These are phyloP conservation scores for Electrophaes corylata DNA, from an alignment of 2,888 invertebrate genomes.

Conservation along the genomic window DNA sequence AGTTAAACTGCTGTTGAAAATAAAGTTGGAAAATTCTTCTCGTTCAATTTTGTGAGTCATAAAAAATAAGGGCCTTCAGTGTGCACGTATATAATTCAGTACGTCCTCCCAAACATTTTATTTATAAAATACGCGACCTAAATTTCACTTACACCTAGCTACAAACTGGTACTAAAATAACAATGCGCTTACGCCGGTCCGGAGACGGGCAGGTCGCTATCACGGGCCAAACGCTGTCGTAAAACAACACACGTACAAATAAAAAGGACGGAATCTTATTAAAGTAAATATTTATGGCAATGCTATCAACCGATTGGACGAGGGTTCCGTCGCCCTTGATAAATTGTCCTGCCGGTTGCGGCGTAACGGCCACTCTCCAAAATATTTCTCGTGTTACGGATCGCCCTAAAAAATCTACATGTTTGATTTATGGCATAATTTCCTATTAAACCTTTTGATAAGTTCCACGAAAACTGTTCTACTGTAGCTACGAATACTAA, in stretches of 20 bases:
- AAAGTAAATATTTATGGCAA: slow-evolving; percentile 84
- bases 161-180: slow-evolving; percentile 65
- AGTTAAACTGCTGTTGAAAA: slow-evolving; percentile 11
- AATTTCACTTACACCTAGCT: slow-evolving; percentile 58
- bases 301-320: slow-evolving; percentile 82
- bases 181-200: slow-evolving; percentile 66
- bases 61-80: slow-evolving; percentile 16
- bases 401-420: slow-evolving; percentile 69
- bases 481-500: too few relatives aligned
- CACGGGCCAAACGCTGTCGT: slow-evolving; percentile 74
- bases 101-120: slow-evolving; percentile 10
- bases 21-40: background rate
- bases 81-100: slow-evolving; percentile 16
- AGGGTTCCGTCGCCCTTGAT: slow-evolving; percentile 78
- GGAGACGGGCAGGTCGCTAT: slow-evolving; percentile 63
- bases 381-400: slow-evolving; percentile 73
- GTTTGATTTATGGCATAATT: slow-evolving; percentile 75
- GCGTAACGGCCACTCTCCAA: slow-evolving; percentile 69
- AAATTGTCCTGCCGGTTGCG: slow-evolving; percentile 77
- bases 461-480: slow-evolving; percentile 49
- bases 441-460: slow-evolving; percentile 67
- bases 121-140: slow-evolving; percentile 33
- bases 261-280: slow-evolving; percentile 82
- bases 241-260: slow-evolving; percentile 76
- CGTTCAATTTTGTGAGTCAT: slow-evolving; percentile 5